Conservation (phyloP, 2,113 vertebrate species). For the Callaeas wilsoni region DNA sequence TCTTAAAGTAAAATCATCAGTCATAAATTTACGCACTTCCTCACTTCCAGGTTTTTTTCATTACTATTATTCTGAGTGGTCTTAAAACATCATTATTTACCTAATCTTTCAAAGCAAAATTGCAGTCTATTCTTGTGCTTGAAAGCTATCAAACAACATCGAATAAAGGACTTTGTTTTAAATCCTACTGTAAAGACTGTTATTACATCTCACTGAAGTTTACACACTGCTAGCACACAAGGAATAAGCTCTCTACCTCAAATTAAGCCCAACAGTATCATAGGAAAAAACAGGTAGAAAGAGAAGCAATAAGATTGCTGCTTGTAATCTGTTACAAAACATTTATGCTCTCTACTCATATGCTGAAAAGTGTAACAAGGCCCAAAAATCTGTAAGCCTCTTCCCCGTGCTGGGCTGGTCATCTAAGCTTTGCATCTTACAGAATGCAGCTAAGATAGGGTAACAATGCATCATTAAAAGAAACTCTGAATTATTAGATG, state of each 20-base stretch:
- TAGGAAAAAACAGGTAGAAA: background rate
- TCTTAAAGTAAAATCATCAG: background rate
- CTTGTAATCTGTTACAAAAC: background rate
- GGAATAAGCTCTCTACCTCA: background rate
- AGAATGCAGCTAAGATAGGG: background rate
- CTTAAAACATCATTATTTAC: background rate
- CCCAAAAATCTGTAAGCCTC: background rate
- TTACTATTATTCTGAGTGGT: background rate
- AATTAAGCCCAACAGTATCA: background rate
- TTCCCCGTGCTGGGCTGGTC: background rate
- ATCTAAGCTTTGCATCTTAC: background rate
- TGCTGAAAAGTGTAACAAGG: background rate
- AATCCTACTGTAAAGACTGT: background rate
- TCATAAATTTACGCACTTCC: background rate
- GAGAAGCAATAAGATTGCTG: background rate
- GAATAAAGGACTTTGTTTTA: background rate
- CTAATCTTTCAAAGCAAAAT: background rate
- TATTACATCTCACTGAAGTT: background rate
- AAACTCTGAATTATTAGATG: background rate
- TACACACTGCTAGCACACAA: background rate
- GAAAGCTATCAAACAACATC: background rate
- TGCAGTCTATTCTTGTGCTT: background rate
- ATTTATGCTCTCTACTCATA: background rate
- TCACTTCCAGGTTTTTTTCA: background rate
- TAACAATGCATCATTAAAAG: fast-evolving